These are phyloP conservation scores for Tachina lurida DNA, from an alignment of 2,888 invertebrate species.

Conservation along the genomic window DNA sequence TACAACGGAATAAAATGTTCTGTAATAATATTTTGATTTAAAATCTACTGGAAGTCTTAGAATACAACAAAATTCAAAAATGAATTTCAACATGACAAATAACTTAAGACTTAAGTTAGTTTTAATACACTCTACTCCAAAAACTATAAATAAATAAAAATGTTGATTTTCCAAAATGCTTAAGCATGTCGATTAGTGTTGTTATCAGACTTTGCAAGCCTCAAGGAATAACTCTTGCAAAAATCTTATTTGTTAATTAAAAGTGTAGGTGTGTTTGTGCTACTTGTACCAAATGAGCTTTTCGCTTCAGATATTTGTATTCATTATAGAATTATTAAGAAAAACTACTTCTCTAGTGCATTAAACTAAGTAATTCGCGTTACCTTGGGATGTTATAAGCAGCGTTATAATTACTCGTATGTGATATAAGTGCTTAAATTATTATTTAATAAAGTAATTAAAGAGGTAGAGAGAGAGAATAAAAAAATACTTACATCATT, in stretches of 20 bases:
- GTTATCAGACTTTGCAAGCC: background rate
- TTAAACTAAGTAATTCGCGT: background rate
- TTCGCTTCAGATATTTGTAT: background rate
- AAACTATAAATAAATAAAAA: no score
- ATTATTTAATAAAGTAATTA: background rate
- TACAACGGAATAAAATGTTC: no score
- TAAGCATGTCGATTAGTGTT: background rate
- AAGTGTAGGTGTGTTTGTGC: background rate
- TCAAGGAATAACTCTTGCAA: background rate
- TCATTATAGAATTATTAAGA: background rate
- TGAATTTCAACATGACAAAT: no score
- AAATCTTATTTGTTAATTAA: slow-evolving; percentile 16
- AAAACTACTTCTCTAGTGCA: no score
- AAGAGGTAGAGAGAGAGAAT: no score
- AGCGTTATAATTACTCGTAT: background rate
- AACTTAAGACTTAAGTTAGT: no score
- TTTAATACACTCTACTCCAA: no score
- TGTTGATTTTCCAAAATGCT: background rate
- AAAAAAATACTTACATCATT: no score
- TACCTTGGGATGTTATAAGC: background rate
- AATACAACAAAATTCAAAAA: no score
- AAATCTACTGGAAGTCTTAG: no score
- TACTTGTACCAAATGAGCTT: background rate
- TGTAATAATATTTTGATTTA: no score
- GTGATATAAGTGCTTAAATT: background rate